phyloP scores from a whole-genome alignment of 2,888 invertebrate genomes.

The Hirtodrosophila trivittata region DNA sequence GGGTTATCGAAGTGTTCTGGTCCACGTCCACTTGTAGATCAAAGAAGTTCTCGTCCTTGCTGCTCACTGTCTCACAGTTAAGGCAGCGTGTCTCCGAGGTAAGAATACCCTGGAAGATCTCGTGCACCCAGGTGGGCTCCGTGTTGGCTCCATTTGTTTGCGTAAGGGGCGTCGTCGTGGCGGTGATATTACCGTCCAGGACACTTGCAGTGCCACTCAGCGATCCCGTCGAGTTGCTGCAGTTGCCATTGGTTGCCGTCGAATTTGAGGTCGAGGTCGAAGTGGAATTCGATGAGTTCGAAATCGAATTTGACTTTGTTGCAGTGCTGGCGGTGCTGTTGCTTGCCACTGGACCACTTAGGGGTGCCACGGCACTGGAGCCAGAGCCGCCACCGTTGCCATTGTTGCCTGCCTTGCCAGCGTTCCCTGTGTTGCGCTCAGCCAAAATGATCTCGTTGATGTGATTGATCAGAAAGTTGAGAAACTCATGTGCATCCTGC shows the following conservation, averaged over 20 bases:
- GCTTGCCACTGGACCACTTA: constrained; percentile 3
- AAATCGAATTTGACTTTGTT: constrained; percentile 54
- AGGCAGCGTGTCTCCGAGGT: constrained; percentile 99
- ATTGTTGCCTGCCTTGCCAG: constrained; percentile 19
- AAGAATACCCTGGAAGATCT: constrained; percentile 99
- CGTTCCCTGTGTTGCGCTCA: constrained; percentile 83
- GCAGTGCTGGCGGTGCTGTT: constrained; percentile 40
- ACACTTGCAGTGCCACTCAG: constrained; percentile 73
- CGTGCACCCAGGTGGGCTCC: constrained; percentile 99
- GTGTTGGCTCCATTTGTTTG: constrained; percentile 84
- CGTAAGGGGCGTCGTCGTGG: constrained; percentile 69
- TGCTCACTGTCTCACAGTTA: constrained; percentile 99
- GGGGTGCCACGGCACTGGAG: constrained; percentile 39
- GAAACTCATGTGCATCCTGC: constrained; percentile 99
- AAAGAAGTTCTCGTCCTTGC: constrained; percentile 99
- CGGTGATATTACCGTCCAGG: constrained; percentile 54
- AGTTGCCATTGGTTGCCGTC: constrained; percentile 74
- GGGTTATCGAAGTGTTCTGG: constrained; percentile 99
- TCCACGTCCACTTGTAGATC: constrained; percentile 99
- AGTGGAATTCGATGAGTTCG: constrained; percentile 70
- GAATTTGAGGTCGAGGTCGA: constrained; percentile 75
- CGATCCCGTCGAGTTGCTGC: constrained; percentile 78
- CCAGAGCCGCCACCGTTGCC: constrained; percentile 19
- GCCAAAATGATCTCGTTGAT: constrained; percentile 99
- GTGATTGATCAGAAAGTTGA: constrained; percentile 99